Evolutionary conservation across 37 sponge, comb jelly and placozoan genomes (phyloP).

Genomic region (Eunapius fragilis): DNA sequence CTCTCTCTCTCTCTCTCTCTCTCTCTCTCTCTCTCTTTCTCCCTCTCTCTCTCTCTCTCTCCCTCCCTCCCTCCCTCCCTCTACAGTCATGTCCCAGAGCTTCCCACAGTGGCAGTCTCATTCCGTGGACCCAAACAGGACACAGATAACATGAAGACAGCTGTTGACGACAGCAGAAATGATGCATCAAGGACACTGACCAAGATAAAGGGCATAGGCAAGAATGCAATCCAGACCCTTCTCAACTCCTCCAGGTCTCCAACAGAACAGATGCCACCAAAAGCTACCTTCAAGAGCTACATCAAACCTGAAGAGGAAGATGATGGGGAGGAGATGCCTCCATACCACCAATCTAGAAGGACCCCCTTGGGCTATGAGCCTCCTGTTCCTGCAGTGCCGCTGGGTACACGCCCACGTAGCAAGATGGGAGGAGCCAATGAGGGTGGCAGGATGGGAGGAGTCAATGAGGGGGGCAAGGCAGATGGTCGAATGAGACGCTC

Average conservation of each 20-base stretch:
- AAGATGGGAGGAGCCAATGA: background rate
- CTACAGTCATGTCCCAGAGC: conserved; percentile 17
- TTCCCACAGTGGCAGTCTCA: conserved; percentile 38
- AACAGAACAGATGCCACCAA: background rate
- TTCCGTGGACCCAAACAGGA: conserved; percentile 3
- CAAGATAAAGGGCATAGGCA: background rate
- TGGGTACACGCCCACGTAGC: background rate
- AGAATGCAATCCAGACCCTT: background rate
- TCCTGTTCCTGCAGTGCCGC: background rate
- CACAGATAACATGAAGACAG: background rate
- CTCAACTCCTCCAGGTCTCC: background rate
- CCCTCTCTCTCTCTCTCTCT: background rate
- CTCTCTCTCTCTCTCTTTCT: background rate
- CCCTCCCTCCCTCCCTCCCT: background rate
- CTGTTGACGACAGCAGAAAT: background rate
- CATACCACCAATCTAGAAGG: background rate
- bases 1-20: too few relatives aligned
- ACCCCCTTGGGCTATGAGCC: background rate
- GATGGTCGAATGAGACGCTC: background rate
- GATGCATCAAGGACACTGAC: background rate
- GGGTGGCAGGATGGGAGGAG: background rate
- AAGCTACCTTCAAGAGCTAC: background rate
- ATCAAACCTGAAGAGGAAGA: background rate
- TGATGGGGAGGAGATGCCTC: background rate
- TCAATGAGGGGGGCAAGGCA: background rate